phyloP scores from a whole-genome alignment of 2,888 invertebrate species.

The Cryptus viduatorius region DNA sequence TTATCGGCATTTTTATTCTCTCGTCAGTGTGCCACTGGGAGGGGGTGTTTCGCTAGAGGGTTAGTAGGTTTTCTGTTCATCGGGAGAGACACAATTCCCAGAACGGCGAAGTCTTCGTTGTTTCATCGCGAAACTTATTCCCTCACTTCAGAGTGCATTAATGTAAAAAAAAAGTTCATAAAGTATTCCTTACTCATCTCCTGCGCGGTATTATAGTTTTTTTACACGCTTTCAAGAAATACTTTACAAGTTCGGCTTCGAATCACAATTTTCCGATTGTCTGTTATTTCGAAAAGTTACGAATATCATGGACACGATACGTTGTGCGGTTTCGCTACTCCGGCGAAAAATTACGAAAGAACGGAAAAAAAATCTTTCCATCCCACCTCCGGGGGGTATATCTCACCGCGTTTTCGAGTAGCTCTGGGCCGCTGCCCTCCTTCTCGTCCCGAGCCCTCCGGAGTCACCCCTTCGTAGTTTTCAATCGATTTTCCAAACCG shows the following conservation, averaged over 20 bases:
- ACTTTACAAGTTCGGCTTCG: neutral
- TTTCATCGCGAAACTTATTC: neutral
- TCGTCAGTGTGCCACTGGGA: constrained; percentile 30
- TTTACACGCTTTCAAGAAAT: neutral
- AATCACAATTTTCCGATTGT: neutral
- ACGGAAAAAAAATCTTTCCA: neutral
- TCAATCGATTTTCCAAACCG: constrained; percentile 69
- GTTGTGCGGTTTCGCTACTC: neutral
- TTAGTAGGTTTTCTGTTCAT: constrained; percentile 20
- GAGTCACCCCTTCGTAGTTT: constrained; percentile 50
- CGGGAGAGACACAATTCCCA: constrained; percentile 3
- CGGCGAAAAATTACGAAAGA: constrained; percentile 19
- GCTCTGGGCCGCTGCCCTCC: constrained; percentile 53
- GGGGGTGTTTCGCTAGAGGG: neutral
- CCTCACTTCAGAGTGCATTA: neutral
- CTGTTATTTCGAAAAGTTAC: constrained; percentile 23
- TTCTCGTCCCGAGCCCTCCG: constrained; percentile 14
- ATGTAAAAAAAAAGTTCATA: neutral
- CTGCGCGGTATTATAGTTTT: neutral
- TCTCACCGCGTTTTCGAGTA: constrained; percentile 52
- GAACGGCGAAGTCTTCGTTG: neutral
- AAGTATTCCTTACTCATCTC: neutral
- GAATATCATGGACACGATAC: constrained; percentile 26
- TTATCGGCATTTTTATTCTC: constrained; percentile 42
- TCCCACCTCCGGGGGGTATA: constrained; percentile 1